Evolutionary conservation across 1,140 invertebrate species (phyloP), one percentile per base, ranked within the genome.

Genomic region (Drosophila ficusphila): DNA sequence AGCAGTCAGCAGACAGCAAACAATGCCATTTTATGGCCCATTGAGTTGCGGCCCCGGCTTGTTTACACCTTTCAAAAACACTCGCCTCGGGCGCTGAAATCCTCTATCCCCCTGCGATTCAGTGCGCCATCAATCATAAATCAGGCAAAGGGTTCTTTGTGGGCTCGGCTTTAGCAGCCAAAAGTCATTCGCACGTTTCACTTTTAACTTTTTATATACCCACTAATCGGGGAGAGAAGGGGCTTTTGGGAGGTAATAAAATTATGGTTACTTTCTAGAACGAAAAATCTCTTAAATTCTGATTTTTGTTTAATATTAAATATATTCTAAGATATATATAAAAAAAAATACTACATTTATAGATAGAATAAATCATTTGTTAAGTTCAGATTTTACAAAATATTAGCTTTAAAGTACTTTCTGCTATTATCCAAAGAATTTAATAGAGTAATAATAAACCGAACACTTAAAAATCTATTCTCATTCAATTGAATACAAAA

Each of bases 1-100:
- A 65, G 54, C 6, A 12, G 41, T 7, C 6, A 14, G 29, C 53
- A 44, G 29, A 27, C 72, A 54, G 64, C 76, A 76, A 79, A 85
- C 85, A 89, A 89, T 71, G 72, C 60, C 83, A 89, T 89, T 89
- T 89, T 89, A 89, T 89, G 83, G 83, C 79, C 83, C 83, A 89
- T 89, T 89, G 83, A 89, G 77, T 82, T 58, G 64, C 86, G 73
- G 49, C 34, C 53, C 58, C 31, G 47, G 36, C 67, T 81, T 86
- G 82, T 86, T 86, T 86, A 82, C 82, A 88, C 82, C 82, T 88
- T 88, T 88, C 82, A 88, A 58, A 82, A 88, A 88, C 82, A 88
- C 73, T 75, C 82, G 42, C 52, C 68, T 33, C 42, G 21, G 69
- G 49, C 29, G 11, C 31, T 33, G 12, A n/a, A 23, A 12, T 21